A percentile compares a stretch with the other conserved stretches of the same genome.
Conservation (phyloP, 2,797 vertebrate species). For the Platalea minor region DNA sequence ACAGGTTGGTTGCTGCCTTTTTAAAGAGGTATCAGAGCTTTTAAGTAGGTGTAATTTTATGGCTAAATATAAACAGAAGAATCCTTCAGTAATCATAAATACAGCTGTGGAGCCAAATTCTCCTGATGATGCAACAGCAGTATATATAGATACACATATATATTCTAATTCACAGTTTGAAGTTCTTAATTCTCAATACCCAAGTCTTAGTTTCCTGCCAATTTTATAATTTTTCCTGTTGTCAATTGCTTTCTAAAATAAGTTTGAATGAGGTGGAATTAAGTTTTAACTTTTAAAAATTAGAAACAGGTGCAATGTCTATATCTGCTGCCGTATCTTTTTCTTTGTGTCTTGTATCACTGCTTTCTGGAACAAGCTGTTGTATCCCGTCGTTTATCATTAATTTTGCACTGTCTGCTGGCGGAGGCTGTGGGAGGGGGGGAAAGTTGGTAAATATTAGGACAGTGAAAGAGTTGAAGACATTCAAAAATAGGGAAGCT, state of each 20-base stretch:
- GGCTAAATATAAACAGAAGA: constrained; percentile 48
- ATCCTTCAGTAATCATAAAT: constrained; percentile 27
- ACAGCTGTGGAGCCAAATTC: constrained; percentile 34
- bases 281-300: constrained; percentile 1
- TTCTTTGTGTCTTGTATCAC: background rate
- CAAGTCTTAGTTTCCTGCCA: constrained; percentile 13
- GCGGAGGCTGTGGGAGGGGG: background rate
- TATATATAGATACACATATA: constrained; percentile 6
- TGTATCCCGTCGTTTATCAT: background rate
- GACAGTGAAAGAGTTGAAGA: background rate
- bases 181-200: background rate
- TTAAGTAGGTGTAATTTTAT: background rate
- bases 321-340: background rate
- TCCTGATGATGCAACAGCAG: background rate
- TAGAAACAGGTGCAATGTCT: background rate
- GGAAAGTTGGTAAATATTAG: background rate
- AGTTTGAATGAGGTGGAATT: constrained; percentile 5
- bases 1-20: background rate
- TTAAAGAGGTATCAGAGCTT: background rate
- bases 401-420: background rate
- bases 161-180: constrained; percentile 25
- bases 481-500: background rate
- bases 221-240: constrained; percentile 30
- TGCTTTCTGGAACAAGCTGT: background rate
- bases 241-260: constrained; percentile 44